Base-by-base conservation (phyloP, 2,113 vertebrate species). In the Sprattus sprattus region DNA sequence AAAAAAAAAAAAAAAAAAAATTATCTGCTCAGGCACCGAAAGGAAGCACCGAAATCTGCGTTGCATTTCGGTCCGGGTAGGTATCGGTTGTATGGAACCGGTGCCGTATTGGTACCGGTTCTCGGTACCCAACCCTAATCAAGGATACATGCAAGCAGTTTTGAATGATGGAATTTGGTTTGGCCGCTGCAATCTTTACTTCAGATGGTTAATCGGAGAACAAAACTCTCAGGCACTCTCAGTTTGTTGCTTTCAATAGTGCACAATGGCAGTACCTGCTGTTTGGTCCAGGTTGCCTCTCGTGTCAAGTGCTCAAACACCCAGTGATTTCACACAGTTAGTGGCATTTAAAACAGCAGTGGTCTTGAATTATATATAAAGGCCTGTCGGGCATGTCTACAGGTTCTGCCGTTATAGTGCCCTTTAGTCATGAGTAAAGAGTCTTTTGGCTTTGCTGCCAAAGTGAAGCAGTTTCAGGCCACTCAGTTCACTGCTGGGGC, bases 281-380 rank as follows among this genome's bases (percentile, higher is more conserved):
- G 3, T 78, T 78, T 32, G 28, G 71, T 39, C 64, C 28, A 78
- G 13, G 71, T 78, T 32, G 28, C 71, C 32, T 44, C 71, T 16
- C 71, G 44, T 78, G 71, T 78, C 71, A 78, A 78, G 71, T 78
- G 32, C 28, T 15, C 71, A 78, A 78, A 78, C 71, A 78, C 71
- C 71, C 71, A 78, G 71, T 39, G 71, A 78, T 28, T 78, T 39
- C 71, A 39, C 5, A 32, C 28, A 16, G 71, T 78, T 78, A 78
- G 71, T 78, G 71, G 28, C 71, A 78, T 78, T 78, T 78, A 78
- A 78, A 78, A 78, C 71, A 39, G 71, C 71, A 78, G 71, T 78
- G 71, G 71, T 78, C 71, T 18, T 78, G 71, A 78, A 78, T 78
- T 78, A 78, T 78, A 78, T 78, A 78, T 78, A 78, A 78, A 78